Evolutionary conservation across 2,113 vertebrate species (phyloP).

Genomic region (Emydura subglobosa): DNA sequence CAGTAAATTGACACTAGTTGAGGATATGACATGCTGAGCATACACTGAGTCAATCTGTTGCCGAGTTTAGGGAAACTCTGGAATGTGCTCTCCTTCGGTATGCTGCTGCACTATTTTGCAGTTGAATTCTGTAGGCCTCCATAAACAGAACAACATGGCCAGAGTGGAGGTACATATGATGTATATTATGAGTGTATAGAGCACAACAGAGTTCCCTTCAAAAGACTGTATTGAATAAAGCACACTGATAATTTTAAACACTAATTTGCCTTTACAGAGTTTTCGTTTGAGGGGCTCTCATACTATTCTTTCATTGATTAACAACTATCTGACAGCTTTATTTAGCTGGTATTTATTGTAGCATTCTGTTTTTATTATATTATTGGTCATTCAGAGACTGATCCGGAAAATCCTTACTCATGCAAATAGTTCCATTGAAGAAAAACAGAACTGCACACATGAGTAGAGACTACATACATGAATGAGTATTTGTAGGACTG

Average conservation of each 20-base stretch:
- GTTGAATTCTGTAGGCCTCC: conserved; percentile 31
- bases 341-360: conserved; percentile 14
- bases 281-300: background rate
- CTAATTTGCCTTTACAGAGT: conserved; percentile 11
- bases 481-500: background rate
- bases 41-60: background rate
- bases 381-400: background rate
- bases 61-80: background rate
- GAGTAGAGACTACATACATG: background rate
- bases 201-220: background rate
- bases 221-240: background rate
- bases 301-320: background rate
- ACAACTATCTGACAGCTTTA: conserved; percentile 1
- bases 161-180: background rate
- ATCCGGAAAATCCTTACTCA: background rate
- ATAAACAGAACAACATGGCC: conserved; percentile 23
- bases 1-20: background rate
- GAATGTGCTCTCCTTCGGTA: conserved; percentile 3
- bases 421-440: background rate
- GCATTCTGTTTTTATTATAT: background rate
- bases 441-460: background rate
- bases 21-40: background rate
- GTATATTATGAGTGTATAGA: background rate
- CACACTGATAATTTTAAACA: background rate
- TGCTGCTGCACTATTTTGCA: background rate